Conservation (phyloP, 1,140 invertebrate species). For the Matsumurasca onukii region DNA sequence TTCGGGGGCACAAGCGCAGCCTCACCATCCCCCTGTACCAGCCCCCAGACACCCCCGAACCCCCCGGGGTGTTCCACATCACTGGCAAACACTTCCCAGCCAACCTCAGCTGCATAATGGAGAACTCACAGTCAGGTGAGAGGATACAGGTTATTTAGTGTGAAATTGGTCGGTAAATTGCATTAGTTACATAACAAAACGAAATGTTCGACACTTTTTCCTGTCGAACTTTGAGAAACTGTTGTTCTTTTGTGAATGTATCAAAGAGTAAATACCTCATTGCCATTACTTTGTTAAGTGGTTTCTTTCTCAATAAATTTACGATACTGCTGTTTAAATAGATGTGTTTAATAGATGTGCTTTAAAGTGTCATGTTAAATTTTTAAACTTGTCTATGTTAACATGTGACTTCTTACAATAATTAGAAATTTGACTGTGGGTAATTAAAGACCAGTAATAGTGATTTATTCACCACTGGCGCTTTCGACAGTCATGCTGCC, state of each 20-base stretch:
- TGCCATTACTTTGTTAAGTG: background rate
- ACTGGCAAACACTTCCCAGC: background rate
- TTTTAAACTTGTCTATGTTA: too few species aligned
- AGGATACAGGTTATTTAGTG: background rate
- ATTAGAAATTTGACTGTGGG: too few species aligned
- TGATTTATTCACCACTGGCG: too few species aligned
- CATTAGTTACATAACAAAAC: background rate
- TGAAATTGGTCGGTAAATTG: background rate
- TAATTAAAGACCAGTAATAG: too few species aligned
- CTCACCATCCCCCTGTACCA: conserved; percentile 5
- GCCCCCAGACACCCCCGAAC: background rate
- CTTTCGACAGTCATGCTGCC: too few species aligned
- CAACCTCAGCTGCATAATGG: conserved; percentile 3
- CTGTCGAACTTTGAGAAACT: background rate
- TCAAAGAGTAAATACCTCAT: background rate
- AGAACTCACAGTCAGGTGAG: conserved; percentile 13
- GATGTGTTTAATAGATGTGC: too few species aligned
- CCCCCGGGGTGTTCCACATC: background rate
- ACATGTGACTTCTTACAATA: too few species aligned
- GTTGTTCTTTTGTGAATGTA: background rate
- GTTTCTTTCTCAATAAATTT: background rate
- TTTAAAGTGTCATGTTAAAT: too few species aligned
- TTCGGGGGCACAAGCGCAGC: conserved; percentile 2
- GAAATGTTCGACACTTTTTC: background rate
- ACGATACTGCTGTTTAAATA: too few species aligned